Evolutionary conservation across 2,888 invertebrate genomes (phyloP), one percentile per base, ranked within the genome.

Genomic region (Drosophila kuntzei): DNA sequence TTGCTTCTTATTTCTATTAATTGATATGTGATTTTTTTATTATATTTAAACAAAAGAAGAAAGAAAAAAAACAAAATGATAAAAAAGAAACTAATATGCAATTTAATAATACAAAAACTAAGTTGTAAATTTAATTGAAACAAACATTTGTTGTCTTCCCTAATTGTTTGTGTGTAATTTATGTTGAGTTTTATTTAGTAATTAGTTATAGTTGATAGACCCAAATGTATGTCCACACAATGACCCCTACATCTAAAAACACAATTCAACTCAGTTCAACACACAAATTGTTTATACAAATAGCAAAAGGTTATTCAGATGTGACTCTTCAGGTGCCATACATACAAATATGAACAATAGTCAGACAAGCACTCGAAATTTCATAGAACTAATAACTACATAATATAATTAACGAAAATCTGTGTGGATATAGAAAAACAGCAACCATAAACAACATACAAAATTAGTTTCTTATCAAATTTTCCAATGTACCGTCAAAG

Each of bases 401-500:
- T 32, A 5, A 5, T 1, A 50, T 34, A n/a, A 34, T 20, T 34
- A 22, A 4, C 4, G 11, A 41, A 18, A 29, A 46, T 34, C 16
- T 71, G 87, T 81, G 81, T 81, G 80, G 81, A 86, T 83, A 62
- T 68, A 60, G 20, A 34, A 20, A 27, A 51, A 46, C 4, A 39
- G n/a, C 27, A 12, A 32, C 27, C 8, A 25, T 39, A 32, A 41
- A 37, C 43, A 57, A 65, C 57, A 62, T 80, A 58, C 65, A 55
- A 62, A 66, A 68, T 80, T 81, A 76, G 82, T 79, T 81, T 76
- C 71, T 75, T 80, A 83, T 72, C 54, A 66, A 72, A 71, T 73
- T 83, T 82, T 86, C 81, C 88, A 87, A 88, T 89, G 87, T 87
- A 87, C 87, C 89, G 88, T 86, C 85, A 83, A 86, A 86, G 87